Percentiles rank a stretch among this genome's conserved stretches.
Conservation (phyloP, 2,888 invertebrate species). For the Eubasilissa splendida region DNA sequence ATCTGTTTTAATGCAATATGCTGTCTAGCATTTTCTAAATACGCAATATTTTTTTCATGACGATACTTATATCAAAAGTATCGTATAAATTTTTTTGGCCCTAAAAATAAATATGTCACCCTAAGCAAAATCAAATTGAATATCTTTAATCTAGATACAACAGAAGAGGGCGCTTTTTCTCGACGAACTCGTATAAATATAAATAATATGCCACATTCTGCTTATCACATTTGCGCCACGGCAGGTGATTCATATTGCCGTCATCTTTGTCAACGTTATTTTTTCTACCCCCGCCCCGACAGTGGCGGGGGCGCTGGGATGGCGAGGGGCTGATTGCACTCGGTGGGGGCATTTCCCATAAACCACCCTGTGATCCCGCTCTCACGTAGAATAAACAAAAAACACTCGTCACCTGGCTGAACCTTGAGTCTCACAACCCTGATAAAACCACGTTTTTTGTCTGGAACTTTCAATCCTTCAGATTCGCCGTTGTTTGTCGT, state of each 20-base stretch:
- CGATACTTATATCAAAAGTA: no score
- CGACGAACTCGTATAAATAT: slow-evolving; percentile 37
- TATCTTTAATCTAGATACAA: slow-evolving; percentile 33
- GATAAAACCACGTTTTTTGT: slow-evolving; percentile 48
- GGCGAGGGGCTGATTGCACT: slow-evolving; percentile 34
- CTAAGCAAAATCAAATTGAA: slow-evolving; percentile 32
- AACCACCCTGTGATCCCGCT: slow-evolving; percentile 43
- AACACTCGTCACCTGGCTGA: slow-evolving; percentile 53
- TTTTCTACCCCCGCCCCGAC: slow-evolving; percentile 30
- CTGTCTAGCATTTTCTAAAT: no score
- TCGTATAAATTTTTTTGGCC: neutral
- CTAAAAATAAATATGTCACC: slow-evolving; percentile 23
- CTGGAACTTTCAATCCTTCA: slow-evolving; percentile 40
- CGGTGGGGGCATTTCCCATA: slow-evolving; percentile 31
- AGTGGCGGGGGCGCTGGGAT: slow-evolving; percentile 9
- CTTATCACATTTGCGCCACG: slow-evolving; percentile 49
- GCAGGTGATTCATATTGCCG: slow-evolving; percentile 54
- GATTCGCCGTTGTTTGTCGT: slow-evolving; percentile 37
- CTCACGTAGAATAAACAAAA: slow-evolving; percentile 57
- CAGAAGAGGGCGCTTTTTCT: slow-evolving; percentile 11
- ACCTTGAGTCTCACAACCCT: slow-evolving; percentile 27
- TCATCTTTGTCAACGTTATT: slow-evolving; percentile 55
- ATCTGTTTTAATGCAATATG: no score
- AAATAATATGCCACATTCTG: slow-evolving; percentile 42
- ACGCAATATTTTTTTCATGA: no score